phyloP scores from a whole-genome alignment of 1,140 invertebrate species.

The Heliconius melpomene region DNA sequence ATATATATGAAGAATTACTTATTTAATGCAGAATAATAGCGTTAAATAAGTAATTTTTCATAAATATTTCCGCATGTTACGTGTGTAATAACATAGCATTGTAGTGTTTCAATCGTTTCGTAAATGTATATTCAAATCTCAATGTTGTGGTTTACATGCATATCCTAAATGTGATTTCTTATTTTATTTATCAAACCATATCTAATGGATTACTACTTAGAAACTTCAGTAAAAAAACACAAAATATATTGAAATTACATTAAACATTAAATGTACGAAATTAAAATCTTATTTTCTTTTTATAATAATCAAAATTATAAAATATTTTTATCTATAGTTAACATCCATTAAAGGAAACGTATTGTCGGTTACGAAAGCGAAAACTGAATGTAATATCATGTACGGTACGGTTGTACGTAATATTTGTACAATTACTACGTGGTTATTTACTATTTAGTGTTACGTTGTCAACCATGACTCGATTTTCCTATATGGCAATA shows the following conservation, averaged over 20 bases:
- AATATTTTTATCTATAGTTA: conserved; percentile 4
- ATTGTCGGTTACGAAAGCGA: conserved; percentile 31
- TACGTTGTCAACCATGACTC: conserved; percentile 30
- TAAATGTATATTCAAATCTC: background rate
- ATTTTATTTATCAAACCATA: too few relatives aligned
- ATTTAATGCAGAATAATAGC: background rate
- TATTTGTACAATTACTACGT: conserved; percentile 25
- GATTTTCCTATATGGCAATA: conserved; percentile 29
- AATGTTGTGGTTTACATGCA: background rate
- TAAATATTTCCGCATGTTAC: background rate
- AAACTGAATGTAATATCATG: conserved; percentile 25
- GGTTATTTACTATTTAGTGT: conserved; percentile 20
- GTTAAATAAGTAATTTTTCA: background rate
- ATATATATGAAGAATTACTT: background rate
- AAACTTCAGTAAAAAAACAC: too few relatives aligned
- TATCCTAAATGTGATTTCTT: background rate
- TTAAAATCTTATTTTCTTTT: background rate
- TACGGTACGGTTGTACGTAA: conserved; percentile 2
- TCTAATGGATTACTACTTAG: too few relatives aligned
- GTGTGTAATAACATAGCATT: background rate
- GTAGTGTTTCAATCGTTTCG: background rate
- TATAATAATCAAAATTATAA: background rate
- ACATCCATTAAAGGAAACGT: conserved; percentile 19
- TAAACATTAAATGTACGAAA: background rate
- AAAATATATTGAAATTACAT: too few relatives aligned